Conservation (phyloP, 2,888 invertebrate genomes). For the Penaeus monodon region DNA sequence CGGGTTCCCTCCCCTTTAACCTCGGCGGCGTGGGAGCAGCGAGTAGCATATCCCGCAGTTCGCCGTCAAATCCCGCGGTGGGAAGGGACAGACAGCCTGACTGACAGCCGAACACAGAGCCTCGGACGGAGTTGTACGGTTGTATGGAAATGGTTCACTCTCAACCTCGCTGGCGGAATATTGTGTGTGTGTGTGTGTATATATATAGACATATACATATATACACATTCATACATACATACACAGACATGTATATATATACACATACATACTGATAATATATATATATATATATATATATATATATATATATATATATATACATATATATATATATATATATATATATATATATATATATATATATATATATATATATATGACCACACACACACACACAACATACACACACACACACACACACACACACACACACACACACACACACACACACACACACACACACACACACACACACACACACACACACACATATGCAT, state of each 20-base stretch:
- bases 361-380: constrained; percentile 1
- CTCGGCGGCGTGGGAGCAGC: no score
- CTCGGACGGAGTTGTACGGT: no score
- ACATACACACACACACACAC: not conserved
- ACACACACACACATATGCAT: not conserved
- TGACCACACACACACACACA: not conserved
- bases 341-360: not conserved
- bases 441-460: not conserved
- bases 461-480: not conserved
- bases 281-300: constrained; percentile 6
- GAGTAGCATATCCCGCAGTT: no score
- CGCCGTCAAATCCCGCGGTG: no score
- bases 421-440: not conserved
- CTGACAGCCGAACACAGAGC: no score
- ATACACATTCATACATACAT: constrained; percentile 16
- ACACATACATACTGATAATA: not conserved
- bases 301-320: not conserved
- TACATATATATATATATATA: not conserved
- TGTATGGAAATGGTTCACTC: no score
- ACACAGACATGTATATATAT: not conserved
- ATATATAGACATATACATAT: not conserved
- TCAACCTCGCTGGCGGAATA: no score
- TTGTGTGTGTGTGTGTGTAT: not conserved
- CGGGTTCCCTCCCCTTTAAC: no score
- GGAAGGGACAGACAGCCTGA: no score